Evolutionary conservation across 2,113 vertebrate species (phyloP), one percentile per base, ranked within the genome.

Genomic region (Halcyon malimbica): DNA sequence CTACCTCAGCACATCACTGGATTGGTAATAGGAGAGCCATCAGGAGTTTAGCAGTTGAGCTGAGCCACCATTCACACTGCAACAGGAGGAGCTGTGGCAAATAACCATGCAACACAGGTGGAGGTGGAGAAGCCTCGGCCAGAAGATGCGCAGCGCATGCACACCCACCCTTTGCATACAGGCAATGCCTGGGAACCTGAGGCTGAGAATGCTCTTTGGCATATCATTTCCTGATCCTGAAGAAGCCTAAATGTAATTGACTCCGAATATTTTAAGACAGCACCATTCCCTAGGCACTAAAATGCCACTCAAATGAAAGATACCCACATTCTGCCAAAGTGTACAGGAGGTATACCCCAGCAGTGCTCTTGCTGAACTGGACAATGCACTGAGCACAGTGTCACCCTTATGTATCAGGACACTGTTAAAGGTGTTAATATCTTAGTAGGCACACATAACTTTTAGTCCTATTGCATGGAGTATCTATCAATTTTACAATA

Each of bases 81-180:
- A 78, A 14, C 12, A 31, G 39, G 3, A 57, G 11, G 16, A 93
- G 41, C 51, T 56, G 18, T 46, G 20, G 16, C 20, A 11, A 50
- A 28, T 28, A 64, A 46, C 14, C 37, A 48, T 1, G 1, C 0
- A 3, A 21, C 1, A 7, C 12, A 28, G 15, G 23, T 60, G 26
- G 48, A 65, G 15, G 28, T 51, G 28, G 44, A 14, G 56, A 54
- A 76, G 50, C 24, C 12, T 83, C 2, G 1, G 9, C 18, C 16
- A 37, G 59, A 78, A 67, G 37, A 42, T 64, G 24, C 26, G 21
- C 42, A 71, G 35, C 50, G 87, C 35, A n/a, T 57, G 13, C 31
- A 51, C 26, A 16, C 13, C 13, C 15, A 39, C 0, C 1, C 6
- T 31, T 57, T 42, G 37, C 28, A 35, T 29, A 20, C 18, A 13